phyloP scores from a whole-genome alignment of 2,797 vertebrate genomes.

The Cichlasoma orientale region DNA sequence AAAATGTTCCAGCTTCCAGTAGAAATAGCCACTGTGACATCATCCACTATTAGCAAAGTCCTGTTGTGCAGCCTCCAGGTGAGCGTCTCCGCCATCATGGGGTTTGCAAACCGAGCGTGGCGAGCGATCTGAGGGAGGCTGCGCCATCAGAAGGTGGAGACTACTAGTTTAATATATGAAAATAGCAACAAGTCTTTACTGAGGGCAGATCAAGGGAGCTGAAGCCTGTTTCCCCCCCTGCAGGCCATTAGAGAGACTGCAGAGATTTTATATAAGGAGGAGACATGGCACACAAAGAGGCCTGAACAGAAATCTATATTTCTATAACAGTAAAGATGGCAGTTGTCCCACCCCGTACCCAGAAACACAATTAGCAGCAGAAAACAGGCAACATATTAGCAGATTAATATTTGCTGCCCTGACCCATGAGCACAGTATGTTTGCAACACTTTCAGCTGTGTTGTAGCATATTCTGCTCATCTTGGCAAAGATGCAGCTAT shows the following conservation, averaged over 20 bases:
- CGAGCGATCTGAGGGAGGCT: too few species aligned
- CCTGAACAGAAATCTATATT: not conserved
- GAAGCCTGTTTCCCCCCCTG: not conserved
- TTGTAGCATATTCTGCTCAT: not conserved
- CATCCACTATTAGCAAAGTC: too few species aligned
- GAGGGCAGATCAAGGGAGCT: too few species aligned
- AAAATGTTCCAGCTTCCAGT: too few species aligned
- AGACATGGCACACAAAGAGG: not conserved
- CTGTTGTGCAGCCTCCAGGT: too few species aligned
- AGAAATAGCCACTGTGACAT: too few species aligned
- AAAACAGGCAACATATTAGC: not conserved
- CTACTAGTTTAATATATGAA: too few species aligned
- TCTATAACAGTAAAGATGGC: not conserved
- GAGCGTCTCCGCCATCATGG: too few species aligned
- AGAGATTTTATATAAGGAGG: not conserved
- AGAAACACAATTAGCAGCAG: not conserved
- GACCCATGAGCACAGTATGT: not conserved
- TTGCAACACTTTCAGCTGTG: accelerated
- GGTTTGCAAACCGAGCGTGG: too few species aligned
- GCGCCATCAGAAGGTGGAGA: too few species aligned
- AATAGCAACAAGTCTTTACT: too few species aligned
- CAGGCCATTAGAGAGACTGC: not conserved
- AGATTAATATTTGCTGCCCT: not conserved
- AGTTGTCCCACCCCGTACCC: too few species aligned
- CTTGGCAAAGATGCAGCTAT: not conserved